Evolutionary conservation across 1,140 invertebrate genomes (phyloP).

Genomic region (Dinothrombium tinctorium): DNA sequence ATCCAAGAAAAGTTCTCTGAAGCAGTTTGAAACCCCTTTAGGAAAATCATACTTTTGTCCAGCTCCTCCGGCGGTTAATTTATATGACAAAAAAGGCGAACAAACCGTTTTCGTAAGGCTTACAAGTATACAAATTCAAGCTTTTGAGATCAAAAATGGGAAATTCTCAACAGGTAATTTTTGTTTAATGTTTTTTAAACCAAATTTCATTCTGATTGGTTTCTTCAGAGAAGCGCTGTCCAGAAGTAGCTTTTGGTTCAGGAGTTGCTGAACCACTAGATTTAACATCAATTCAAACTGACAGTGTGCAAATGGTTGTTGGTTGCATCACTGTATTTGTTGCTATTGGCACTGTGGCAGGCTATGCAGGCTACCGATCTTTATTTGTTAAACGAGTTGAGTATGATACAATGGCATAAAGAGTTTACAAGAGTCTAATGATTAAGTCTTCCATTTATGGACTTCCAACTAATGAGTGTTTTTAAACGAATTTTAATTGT

Average conservation of each 20-base stretch:
- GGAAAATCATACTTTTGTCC: constrained; percentile 51
- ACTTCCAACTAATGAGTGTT: no score
- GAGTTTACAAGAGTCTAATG: background rate
- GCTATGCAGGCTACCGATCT: constrained; percentile 62
- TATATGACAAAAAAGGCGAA: constrained; percentile 13
- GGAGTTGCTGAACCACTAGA: constrained; percentile 14
- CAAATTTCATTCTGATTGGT: constrained; percentile 12
- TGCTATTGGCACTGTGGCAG: constrained; percentile 47
- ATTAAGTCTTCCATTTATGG: no score
- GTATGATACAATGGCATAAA: constrained; percentile 73
- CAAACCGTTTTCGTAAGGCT: constrained; percentile 19
- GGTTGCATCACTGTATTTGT: constrained; percentile 58
- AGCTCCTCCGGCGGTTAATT: constrained; percentile 14
- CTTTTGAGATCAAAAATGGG: constrained; percentile 36
- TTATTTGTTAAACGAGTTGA: constrained; percentile 69
- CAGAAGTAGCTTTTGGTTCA: constrained; percentile 16
- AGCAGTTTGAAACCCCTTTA: constrained; percentile 55
- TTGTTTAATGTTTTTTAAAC: background rate
- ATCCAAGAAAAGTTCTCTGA: constrained; percentile 15
- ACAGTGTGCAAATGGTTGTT: constrained; percentile 60
- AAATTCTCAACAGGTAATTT: constrained; percentile 30
- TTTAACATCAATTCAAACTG: constrained; percentile 27
- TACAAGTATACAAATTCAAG: constrained; percentile 31
- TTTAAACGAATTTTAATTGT: no score
- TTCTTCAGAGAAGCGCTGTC: constrained; percentile 15